Base-by-base conservation (phyloP, 2,113 vertebrate genomes). In the Stictonetta naevosa region DNA sequence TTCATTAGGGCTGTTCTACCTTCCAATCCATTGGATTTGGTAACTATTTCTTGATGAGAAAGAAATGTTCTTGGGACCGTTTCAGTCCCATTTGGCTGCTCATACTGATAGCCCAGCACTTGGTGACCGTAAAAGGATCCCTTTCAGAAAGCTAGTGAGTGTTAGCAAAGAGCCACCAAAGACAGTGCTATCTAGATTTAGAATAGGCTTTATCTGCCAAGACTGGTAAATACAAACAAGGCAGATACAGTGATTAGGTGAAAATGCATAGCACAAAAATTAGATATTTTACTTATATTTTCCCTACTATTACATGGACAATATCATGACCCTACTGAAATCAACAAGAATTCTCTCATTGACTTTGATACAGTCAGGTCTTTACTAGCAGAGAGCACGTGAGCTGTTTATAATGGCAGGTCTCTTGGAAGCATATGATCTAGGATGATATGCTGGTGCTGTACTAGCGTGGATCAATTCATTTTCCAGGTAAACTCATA, bases 131-230 rank as follows among this genome's bases (percentile, higher is more conserved):
- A 63, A 60, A 75, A 91, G 34, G 53, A 91, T 62, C 33, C 42
- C 20, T 78, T 91, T 81, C 26, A 48, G 77, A 93, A 92, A 91
- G 62, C 10, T 72, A 18, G 42, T 55, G 55, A 86, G 18, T 44
- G 38, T 50, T 92, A 89, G 86, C 89, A 92, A 53, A 79, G 42
- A 79, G 77, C 58, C 81, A 95, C 67, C 23, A 73, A 95, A 83
- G 33, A 89, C 71, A 92, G 64, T 68, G 36, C 50, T 63, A 52
- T 67, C 68, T 88, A 83, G 83, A 90, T 88, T 80, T 77, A 92
- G 46, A 67, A 56, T 8, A 93, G 72, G 85, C 59, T 50, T 77
- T 76, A 79, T 73, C 88, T 92, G 82, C 68, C 40, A 86, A 74
- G 63, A 58, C 76, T 48, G 19, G 71, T 79, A 90, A 90, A 44